Evolutionary conservation across 2,888 invertebrate genomes (phyloP), one percentile per base, ranked within the genome.

Genomic region (Drosophila limbata): DNA sequence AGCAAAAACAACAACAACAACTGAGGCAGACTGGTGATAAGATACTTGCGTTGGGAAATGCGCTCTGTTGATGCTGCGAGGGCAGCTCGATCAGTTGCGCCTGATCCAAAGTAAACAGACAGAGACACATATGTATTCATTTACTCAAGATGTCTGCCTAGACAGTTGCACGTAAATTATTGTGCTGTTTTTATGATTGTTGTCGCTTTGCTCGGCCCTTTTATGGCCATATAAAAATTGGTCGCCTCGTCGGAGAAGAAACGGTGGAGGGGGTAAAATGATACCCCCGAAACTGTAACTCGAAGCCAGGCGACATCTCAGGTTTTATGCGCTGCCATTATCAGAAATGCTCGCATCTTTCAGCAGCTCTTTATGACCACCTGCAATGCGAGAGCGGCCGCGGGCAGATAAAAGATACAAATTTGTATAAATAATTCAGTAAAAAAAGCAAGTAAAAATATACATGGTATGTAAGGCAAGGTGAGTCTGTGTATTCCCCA

Each of bases 371-470:
- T 77, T 83, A 86, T 81, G 79, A 67, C 77, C 84, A 88, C 87
- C 88, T 87, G 88, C 86, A 87, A 79, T 77, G 77, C 60, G 69
- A 72, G 25, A 37, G 42, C 42, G 37, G 15, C 48, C 45, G 52
- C 15, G 59, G 33, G n/a, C 51, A 47, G 70, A 61, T 68, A 73
- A 69, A 69, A 75, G 39, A 67, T 67, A 77, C 76, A 81, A 77
- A 81, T 83, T 78, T 76, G 64, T 83, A 75, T 84, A 75, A 75
- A 78, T 81, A 84, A 79, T 83, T 80, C 67, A 81, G 60, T 25
- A 39, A 15, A 31, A 31, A 42, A 56, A 15, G 15, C 11, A 17
- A 25, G n/a, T 10, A n/a, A 35, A 35, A 17, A 31, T 13, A 53
- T n/a, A 37, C 35, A 53, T 8, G 4, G 33, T 13, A 42, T n/a